phyloP scores from a whole-genome alignment of 2,797 vertebrate genomes.

The Apogon hyalosoma region DNA sequence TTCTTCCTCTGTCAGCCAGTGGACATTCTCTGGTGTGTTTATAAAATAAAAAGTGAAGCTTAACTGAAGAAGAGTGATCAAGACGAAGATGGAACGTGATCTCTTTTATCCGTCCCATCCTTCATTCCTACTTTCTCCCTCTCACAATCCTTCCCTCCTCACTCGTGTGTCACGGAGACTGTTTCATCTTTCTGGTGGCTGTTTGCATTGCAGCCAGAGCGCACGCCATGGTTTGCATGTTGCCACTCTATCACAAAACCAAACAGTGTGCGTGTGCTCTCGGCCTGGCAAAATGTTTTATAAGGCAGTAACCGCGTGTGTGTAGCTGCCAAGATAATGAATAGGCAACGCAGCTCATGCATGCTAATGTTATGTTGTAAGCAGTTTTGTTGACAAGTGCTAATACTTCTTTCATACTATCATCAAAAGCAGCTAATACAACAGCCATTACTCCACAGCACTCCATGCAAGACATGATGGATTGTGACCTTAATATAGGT shows the following conservation, averaged over 20 bases:
- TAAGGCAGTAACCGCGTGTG: constrained; percentile 95
- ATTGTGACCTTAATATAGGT: constrained; percentile 99
- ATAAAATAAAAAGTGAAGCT: constrained; percentile 89
- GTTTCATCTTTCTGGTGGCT: constrained; percentile 81
- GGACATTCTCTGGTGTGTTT: constrained; percentile 67
- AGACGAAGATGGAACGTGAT: constrained; percentile 88
- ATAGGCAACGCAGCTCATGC: constrained; percentile 97
- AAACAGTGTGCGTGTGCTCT: constrained; percentile 92
- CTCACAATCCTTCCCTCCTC: constrained; percentile 76
- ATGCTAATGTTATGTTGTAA: constrained; percentile 99
- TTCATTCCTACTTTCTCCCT: constrained; percentile 37
- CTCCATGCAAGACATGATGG: constrained; percentile 99
- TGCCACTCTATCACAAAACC: constrained; percentile 96
- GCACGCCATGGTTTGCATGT: constrained; percentile 71
- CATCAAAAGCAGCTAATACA: constrained; percentile 99
- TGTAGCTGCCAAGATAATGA: constrained; percentile 99
- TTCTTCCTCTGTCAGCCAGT: constrained; percentile 42
- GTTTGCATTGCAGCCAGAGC: constrained; percentile 90
- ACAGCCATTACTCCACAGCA: constrained; percentile 97
- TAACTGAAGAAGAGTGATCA: constrained; percentile 92
- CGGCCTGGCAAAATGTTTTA: constrained; percentile 93
- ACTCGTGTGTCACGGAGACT: constrained; percentile 62
- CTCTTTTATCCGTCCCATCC: constrained; percentile 50
- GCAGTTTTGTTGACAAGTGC: constrained; percentile 99
- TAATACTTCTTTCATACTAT: constrained; percentile 99